phyloP scores from a whole-genome alignment of 2,888 invertebrate species.

The Agrypnus murinus region DNA sequence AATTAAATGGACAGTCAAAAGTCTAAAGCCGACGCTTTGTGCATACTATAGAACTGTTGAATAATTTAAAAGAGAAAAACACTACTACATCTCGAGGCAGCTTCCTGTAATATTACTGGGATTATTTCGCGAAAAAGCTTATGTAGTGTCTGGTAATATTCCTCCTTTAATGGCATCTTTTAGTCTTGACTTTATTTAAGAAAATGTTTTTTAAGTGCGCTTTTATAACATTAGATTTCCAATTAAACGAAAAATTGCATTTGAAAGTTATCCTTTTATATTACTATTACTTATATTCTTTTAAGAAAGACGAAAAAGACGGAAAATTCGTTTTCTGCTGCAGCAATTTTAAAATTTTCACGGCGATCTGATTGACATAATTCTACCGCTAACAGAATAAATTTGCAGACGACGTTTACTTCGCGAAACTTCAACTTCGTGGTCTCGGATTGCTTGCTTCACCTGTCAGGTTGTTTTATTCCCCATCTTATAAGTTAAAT shows the following conservation, averaged over 20 bases:
- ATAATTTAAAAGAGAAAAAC: constrained; percentile 21
- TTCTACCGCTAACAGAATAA: constrained; percentile 47
- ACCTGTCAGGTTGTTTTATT: constrained; percentile 52
- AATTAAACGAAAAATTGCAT: constrained; percentile 27
- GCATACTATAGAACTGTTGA: constrained; percentile 7
- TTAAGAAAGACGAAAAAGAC: neutral
- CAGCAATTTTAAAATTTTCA: constrained; percentile 37
- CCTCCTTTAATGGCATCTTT: neutral
- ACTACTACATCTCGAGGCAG: constrained; percentile 1
- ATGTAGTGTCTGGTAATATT: neutral
- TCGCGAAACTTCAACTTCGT: constrained; percentile 36
- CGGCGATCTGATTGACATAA: constrained; percentile 45
- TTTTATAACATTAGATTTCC: neutral
- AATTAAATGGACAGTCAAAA: constrained; percentile 8
- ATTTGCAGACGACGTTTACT: constrained; percentile 45
- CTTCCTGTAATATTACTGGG: constrained; percentile 5
- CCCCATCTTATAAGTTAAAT: constrained; percentile 50
- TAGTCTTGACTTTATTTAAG: neutral
- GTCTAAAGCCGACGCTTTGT: constrained; percentile 16
- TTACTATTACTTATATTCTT: neutral
- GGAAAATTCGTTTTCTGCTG: constrained; percentile 24
- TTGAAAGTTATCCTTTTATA: constrained; percentile 7
- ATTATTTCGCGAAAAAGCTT: constrained; percentile 16
- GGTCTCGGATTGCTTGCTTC: constrained; percentile 48
- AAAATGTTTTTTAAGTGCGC: neutral